These are phyloP conservation scores for Epizoanthus fatuus DNA, from an alignment of 92 coral and sea anemone species.

Conservation along the genomic window DNA sequence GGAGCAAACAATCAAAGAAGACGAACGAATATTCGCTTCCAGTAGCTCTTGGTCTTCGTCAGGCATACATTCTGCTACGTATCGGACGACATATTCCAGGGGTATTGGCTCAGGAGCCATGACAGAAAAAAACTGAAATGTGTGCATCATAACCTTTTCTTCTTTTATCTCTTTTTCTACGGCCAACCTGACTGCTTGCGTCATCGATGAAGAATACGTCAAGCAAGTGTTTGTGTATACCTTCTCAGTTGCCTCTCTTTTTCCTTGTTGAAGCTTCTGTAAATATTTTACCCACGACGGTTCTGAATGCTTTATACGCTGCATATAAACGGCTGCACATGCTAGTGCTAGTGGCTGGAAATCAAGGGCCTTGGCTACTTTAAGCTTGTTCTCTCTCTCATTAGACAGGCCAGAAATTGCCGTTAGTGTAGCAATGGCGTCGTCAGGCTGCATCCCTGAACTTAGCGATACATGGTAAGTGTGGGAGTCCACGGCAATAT, in stretches of 20 bases:
- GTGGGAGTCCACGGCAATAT: slow-evolving; percentile 1
- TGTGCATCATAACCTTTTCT: too few relatives aligned
- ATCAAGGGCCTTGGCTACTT: slow-evolving; percentile 1
- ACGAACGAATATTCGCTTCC: not conserved
- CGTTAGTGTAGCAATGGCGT: slow-evolving; percentile 2
- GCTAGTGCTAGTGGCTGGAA: too few relatives aligned
- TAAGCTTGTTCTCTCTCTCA: not conserved
- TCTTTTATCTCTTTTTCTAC: not conserved
- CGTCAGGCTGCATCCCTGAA: not conserved
- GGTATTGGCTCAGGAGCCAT: not conserved
- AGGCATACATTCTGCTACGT: not conserved
- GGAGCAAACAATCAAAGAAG: slow-evolving; percentile 20
- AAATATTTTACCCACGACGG: too few relatives aligned
- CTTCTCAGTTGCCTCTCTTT: too few relatives aligned
- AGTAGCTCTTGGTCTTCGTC: slow-evolving; percentile 11
- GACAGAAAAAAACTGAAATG: not conserved
- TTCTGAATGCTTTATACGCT: too few relatives aligned
- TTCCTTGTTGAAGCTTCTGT: too few relatives aligned
- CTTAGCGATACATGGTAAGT: slow-evolving; percentile 10
- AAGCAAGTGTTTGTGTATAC: too few relatives aligned
- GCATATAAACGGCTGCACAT: too few relatives aligned
- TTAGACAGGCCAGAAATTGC: not conserved
- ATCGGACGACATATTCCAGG: not conserved
- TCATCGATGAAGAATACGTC: not conserved
- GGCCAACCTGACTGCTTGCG: slow-evolving; percentile 18